Percentiles rank a stretch among this genome's conserved stretches.
Conservation (phyloP, 1,140 invertebrate species). For the Drosophila lowei region DNA sequence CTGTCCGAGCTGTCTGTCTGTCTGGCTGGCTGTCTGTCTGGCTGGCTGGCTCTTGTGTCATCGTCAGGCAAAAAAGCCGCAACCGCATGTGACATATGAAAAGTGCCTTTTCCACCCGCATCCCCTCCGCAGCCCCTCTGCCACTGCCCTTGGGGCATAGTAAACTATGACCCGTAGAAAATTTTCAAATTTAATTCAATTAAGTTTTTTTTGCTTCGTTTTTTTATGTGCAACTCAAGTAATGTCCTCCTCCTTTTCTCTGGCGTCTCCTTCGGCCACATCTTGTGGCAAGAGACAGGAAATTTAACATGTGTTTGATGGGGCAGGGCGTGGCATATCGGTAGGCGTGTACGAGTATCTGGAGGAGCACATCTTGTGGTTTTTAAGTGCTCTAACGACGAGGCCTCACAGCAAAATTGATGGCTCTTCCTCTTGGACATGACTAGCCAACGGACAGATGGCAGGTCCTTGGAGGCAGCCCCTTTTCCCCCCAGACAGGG, state of each 20-base stretch:
- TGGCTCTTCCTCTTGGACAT: constrained; percentile 58
- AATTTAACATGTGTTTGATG: constrained; percentile 69
- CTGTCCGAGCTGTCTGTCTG: no score
- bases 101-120: neutral
- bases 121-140: no score
- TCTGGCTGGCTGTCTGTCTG: no score
- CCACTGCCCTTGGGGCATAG: constrained; percentile 10
- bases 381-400: constrained; percentile 63
- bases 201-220: constrained; percentile 42
- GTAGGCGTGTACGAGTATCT: constrained; percentile 44
- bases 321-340: neutral
- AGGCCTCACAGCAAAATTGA: constrained; percentile 63
- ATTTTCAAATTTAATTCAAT: constrained; percentile 75
- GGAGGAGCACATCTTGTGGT: constrained; percentile 73
- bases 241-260: constrained; percentile 16
- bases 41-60: constrained; percentile 10
- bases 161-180: constrained; percentile 47
- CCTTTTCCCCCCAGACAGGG: no score
- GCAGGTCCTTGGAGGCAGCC: neutral
- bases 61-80: constrained; percentile 22
- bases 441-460: constrained; percentile 37
- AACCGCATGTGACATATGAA: constrained; percentile 29
- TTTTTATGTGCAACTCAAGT: constrained; percentile 38
- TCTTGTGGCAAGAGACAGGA: constrained; percentile 35
- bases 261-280: neutral